Base-by-base conservation (phyloP, 2,113 vertebrate genomes). In the Benitochromis conjunctus region DNA sequence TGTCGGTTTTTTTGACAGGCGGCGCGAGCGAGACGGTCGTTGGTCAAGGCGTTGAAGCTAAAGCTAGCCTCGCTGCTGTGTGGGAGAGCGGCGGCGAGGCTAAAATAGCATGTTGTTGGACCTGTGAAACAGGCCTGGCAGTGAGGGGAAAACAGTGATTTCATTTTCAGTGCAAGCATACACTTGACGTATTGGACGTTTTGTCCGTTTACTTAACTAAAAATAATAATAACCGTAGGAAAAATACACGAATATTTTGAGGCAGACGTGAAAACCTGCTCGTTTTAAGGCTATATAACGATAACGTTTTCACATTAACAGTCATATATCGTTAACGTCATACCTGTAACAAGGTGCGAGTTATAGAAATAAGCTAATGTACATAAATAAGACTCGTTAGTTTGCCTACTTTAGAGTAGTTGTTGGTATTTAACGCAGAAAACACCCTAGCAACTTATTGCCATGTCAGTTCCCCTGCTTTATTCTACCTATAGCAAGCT, bases 21-120 rank as follows among this genome's bases (percentile, higher is more conserved):
- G 85, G 84, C 81, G 57, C 85, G 53, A 46, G 89, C 80, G 85
- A 91, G 78, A 66, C 91, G 76, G 93, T 87, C 91, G 88, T 84
- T 36, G 89, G 90, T 91, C 85, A 29, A 66, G 83, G 85, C 92
- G 89, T 66, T 41, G 90, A 92, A 80, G 93, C 92, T 94, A 94
- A 91, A 90, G 94, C 95, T 95, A 94, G 92, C 93, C 89, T 89
- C 89, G 92, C 89, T 92, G 88, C 90, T 93, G 89, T 88, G 91
- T 86, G 89, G 89, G 91, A 89, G 88, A 90, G 91, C 86, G 90
- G 90, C 88, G 86, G 93, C 91, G 91, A 81, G 92, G 94, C 92
- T 94, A 90, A 85, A 90, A 92, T 93, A 93, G 92, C 94, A 95
- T 95, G 95, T 92, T 90, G 93, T 86, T 91, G 85, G 91, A 95